Evolutionary conservation across 2,797 vertebrate genomes (phyloP).

Genomic region (Argyrosomus regius): DNA sequence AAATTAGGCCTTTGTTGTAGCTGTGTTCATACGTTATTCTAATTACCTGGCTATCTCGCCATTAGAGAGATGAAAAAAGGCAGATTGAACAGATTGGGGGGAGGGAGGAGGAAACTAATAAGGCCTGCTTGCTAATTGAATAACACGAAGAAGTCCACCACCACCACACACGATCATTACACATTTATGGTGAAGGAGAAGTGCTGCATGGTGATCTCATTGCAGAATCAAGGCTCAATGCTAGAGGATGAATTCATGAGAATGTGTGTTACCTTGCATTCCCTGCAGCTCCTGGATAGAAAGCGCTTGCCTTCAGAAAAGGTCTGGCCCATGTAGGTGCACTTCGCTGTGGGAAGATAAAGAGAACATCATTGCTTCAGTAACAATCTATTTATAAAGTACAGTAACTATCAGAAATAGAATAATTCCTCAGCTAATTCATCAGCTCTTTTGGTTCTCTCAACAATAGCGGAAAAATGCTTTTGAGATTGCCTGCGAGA

Average conservation of each 20-base stretch:
- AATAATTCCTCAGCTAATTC: slow-evolving; percentile 3
- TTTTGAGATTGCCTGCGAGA: slow-evolving; percentile 14
- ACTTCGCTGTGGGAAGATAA: slow-evolving; percentile 87
- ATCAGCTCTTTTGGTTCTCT: not conserved
- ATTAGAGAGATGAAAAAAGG: slow-evolving; percentile 46
- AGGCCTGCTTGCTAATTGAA: slow-evolving; percentile 63
- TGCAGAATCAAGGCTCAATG: slow-evolving; percentile 3
- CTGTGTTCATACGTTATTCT: slow-evolving; percentile 70
- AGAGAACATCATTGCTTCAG: slow-evolving; percentile 10
- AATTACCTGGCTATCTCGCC: slow-evolving; percentile 68
- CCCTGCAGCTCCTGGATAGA: slow-evolving; percentile 91
- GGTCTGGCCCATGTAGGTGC: slow-evolving; percentile 90
- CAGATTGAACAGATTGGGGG: slow-evolving; percentile 63
- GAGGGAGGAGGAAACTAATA: slow-evolving; percentile 58
- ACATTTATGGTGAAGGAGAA: slow-evolving; percentile 21
- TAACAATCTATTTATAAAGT: not conserved
- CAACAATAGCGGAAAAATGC: slow-evolving; percentile 10
- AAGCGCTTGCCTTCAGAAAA: slow-evolving; percentile 92
- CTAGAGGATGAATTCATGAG: not conserved
- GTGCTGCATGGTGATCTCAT: slow-evolving; percentile 6
- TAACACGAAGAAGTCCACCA: slow-evolving; percentile 42
- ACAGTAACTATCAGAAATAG: slow-evolving; percentile 3
- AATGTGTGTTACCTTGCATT: slow-evolving; percentile 90
- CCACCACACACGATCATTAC: slow-evolving; percentile 16
- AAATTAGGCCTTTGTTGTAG: slow-evolving; percentile 66